Conservation (phyloP, 2,888 invertebrate genomes). For the Netelia inedita region DNA sequence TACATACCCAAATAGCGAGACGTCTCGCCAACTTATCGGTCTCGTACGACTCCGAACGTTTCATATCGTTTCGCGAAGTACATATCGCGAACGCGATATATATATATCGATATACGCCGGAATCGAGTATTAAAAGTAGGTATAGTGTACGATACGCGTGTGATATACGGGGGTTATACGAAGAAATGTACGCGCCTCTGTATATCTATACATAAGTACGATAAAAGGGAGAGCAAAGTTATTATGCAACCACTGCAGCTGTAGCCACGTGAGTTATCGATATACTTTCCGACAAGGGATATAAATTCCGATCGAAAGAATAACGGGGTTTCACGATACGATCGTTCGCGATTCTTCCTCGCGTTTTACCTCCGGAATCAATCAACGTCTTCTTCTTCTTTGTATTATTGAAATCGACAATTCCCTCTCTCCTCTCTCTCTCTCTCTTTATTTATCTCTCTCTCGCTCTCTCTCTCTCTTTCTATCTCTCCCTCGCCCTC, state of each 20-base stretch:
- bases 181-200: neutral
- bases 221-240: conserved; percentile 16
- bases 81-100: neutral
- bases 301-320: conserved; percentile 32
- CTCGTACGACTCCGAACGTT: conserved; percentile 27
- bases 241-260: conserved; percentile 45
- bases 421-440: neutral
- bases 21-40: conserved; percentile 49
- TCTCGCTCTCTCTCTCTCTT: conserved; percentile 5
- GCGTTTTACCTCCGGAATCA: conserved; percentile 10
- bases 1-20: conserved; percentile 31
- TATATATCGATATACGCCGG: conserved; percentile 12
- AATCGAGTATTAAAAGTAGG: conserved; percentile 11
- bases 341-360: conserved; percentile 25
- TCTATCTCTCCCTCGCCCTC: neutral
- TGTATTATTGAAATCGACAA: conserved; percentile 8
- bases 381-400: neutral
- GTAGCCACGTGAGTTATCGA: conserved; percentile 49
- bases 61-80: conserved; percentile 40
- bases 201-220: neutral
- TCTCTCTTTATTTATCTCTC: neutral
- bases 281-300: conserved; percentile 23
- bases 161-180: neutral
- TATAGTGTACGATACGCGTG: conserved; percentile 9
- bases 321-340: conserved; percentile 8